Base-by-base conservation (phyloP, 2,113 vertebrate species). In the Alligator mississippiensis region DNA sequence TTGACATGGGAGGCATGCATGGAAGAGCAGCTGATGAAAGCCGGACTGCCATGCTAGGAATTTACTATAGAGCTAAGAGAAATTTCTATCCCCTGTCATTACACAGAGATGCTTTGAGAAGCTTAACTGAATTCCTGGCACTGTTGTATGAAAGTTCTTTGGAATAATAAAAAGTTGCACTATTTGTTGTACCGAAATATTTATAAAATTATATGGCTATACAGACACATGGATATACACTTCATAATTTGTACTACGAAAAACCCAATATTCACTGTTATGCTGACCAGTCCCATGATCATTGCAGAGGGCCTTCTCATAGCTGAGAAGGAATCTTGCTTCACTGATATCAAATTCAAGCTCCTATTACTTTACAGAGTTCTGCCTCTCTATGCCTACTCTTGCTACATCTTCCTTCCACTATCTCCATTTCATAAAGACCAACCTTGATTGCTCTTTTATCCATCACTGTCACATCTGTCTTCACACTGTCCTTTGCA, bases 21-120 rank as follows among this genome's bases (percentile, higher is more conserved):
- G 85, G 83, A 82, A 89, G 5, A 93, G 62, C 86, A 90, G 55
- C 30, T 85, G 70, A 88, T 85, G 93, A 90, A 14, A 93, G 25
- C 2, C 80, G 87, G 64, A 38, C 75, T 72, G 75, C 27, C 70
- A 3, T 3, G 79, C 60, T 14, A 82, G 28, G 79, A 77, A 61
- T 77, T 84, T 90, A 74, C 75, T 54, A 7, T 10, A 47, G 3
- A 75, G 61, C 57, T 28, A 87, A 30, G 80, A 94, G 19, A 97
- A 93, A 90, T 30, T 47, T 11, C 30, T 19, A 21, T 70, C 63
- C 21, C 74, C 25, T 76, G 77, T 54, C 58, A 55, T 27, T 25
- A 70, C 47, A 47, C 47, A 47, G 61, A 34, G 17, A 66, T 85
- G 80, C 4, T 79, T 8, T 9, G 61, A 34, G 17, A 66, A 87